Evolutionary conservation across 30 jellyfish, hydroid and myxozoan genomes (phyloP).

Genomic region (Chrysaora quinquecirrha): DNA sequence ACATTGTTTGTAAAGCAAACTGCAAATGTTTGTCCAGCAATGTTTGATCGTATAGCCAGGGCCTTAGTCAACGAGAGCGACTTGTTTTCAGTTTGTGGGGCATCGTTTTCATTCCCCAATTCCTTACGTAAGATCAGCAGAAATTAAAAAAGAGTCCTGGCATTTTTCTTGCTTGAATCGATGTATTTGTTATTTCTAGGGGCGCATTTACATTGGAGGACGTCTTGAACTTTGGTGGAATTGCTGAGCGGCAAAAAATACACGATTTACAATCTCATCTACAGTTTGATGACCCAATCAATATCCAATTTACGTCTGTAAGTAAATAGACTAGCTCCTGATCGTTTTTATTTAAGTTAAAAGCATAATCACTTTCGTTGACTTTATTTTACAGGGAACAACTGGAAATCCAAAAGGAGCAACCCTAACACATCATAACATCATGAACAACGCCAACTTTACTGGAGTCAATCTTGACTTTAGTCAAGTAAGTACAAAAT

Average conservation of each 20-base stretch:
- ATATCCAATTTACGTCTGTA: slow-evolving; percentile 96
- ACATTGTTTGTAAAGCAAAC: too few species aligned
- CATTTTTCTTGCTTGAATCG: too few species aligned
- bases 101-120: too few species aligned
- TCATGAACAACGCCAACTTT: slow-evolving; percentile 78
- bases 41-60: too few species aligned
- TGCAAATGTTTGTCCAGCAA: too few species aligned
- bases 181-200: slow-evolving; percentile 53
- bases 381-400: slow-evolving; percentile 76
- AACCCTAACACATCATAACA: slow-evolving; percentile 83
- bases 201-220: slow-evolving; percentile 84
- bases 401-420: slow-evolving; percentile 98
- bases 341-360: too few species aligned
- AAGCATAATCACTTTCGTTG: not conserved
- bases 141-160: too few species aligned
- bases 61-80: too few species aligned
- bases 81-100: too few species aligned
- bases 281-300: slow-evolving; percentile 92
- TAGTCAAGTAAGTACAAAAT: slow-evolving; percentile 49
- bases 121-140: too few species aligned
- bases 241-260: slow-evolving; percentile 63
- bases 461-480: slow-evolving; percentile 65
- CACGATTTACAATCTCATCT: slow-evolving; percentile 56
- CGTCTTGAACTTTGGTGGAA: slow-evolving; percentile 75
- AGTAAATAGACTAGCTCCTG: too few species aligned